These are phyloP conservation scores for Xenops minutus DNA, from an alignment of 2,797 vertebrate genomes.

Conservation along the genomic window DNA sequence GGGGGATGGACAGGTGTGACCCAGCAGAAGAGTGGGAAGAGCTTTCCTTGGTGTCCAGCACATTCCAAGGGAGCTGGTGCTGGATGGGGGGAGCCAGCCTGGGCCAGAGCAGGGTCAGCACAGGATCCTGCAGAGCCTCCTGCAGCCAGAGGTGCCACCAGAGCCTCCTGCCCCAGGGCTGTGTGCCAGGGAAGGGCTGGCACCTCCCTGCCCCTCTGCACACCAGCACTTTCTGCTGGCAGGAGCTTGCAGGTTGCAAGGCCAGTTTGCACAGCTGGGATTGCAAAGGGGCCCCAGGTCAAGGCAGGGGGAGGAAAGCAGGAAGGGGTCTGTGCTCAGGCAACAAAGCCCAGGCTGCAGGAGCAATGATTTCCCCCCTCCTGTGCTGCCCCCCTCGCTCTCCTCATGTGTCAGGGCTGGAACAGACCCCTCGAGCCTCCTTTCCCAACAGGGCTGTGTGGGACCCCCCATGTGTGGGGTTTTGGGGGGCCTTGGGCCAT, in stretches of 20 bases:
- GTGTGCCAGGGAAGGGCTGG: neutral
- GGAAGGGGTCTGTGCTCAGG: neutral
- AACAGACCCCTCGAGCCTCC: neutral
- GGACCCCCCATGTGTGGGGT: neutral
- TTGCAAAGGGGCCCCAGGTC: neutral
- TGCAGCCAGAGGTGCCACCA: fast-evolving
- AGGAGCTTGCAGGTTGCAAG: neutral
- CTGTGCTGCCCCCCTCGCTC: neutral
- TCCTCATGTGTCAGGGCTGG: neutral
- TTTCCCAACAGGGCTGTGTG: neutral
- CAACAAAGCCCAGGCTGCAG: neutral
- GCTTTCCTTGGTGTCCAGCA: neutral
- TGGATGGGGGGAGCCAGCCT: neutral
- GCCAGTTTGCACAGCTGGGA: neutral
- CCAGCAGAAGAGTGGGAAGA: fast-evolving
- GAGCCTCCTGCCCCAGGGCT: fast-evolving
- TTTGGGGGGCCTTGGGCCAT: neutral
- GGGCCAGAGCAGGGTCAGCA: too few relatives aligned
- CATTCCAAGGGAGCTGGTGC: neutral
- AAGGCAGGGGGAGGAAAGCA: neutral
- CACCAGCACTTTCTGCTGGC: neutral
- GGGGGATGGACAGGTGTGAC: neutral
- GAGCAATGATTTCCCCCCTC: neutral
- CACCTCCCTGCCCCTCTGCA: neutral
- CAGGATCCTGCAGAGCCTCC: neutral